phyloP scores from a whole-genome alignment of 2,888 invertebrate genomes.

The Melanophora roralis region DNA sequence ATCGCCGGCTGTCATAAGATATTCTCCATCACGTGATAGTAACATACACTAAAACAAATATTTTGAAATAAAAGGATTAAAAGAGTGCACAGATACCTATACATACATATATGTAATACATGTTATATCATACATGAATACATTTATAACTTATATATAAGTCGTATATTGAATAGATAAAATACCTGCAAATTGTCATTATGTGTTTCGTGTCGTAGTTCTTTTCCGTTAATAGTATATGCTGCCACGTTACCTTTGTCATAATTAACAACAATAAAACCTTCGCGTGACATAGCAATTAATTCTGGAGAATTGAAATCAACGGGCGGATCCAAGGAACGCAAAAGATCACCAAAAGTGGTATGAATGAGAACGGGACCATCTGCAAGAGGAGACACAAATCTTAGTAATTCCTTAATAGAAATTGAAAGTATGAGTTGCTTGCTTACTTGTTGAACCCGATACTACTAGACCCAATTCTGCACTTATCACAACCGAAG shows the following conservation, averaged over 20 bases:
- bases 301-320: constrained; percentile 88
- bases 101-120: too few relatives aligned
- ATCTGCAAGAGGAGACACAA: constrained; percentile 78
- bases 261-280: constrained; percentile 95
- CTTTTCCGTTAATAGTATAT: constrained; percentile 95
- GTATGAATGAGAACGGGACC: constrained; percentile 98
- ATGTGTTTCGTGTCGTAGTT: constrained; percentile 92
- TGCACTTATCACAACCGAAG: constrained; percentile 96
- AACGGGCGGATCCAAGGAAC: constrained; percentile 90
- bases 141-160: too few relatives aligned
- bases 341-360: constrained; percentile 95
- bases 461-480: constrained; percentile 98
- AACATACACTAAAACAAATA: constrained; percentile 86
- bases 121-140: too few relatives aligned
- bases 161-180: too few relatives aligned
- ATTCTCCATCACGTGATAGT: constrained; percentile 98
- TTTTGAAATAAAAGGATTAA: neutral
- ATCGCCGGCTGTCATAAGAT: constrained; percentile 97
- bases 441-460: constrained; percentile 84
- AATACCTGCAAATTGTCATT: constrained; percentile 93
- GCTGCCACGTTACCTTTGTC: constrained; percentile 94
- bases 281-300: constrained; percentile 96
- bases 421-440: neutral
- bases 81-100: too few relatives aligned
- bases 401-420: neutral